Percentiles rank a stretch among this genome's conserved stretches.
Evolutionary conservation across 2,888 invertebrate genomes (phyloP).

Genomic region (Ormia ochracea): DNA sequence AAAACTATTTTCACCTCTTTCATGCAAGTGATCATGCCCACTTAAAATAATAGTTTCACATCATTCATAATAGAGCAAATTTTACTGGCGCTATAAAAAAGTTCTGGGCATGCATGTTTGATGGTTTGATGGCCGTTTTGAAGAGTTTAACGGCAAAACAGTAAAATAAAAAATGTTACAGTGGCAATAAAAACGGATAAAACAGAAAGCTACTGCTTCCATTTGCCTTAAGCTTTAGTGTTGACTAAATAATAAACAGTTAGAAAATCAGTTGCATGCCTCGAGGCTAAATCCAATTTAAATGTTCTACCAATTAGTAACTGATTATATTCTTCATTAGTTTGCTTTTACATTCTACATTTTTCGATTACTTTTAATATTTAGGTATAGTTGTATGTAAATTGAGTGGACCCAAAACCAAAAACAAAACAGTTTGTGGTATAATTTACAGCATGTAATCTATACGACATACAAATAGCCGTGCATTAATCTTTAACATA

Average conservation of each 20-base stretch:
- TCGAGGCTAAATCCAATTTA: not conserved
- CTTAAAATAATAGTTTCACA: too few species aligned
- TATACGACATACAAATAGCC: slow-evolving; percentile 12
- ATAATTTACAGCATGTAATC: slow-evolving; percentile 48
- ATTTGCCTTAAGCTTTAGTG: not conserved
- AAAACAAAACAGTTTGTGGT: slow-evolving; percentile 8
- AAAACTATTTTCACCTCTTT: too few species aligned
- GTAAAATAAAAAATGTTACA: too few species aligned
- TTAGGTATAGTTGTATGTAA: not conserved
- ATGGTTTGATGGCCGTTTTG: too few species aligned
- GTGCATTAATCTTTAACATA: slow-evolving; percentile 14
- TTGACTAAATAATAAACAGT: not conserved
- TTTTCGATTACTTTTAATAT: not conserved
- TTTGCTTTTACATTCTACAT: not conserved
- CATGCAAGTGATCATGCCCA: too few species aligned
- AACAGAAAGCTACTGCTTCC: not conserved
- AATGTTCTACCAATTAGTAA: not conserved
- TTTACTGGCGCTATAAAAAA: too few species aligned
- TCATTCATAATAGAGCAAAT: too few species aligned
- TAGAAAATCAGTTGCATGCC: not conserved
- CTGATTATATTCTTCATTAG: not conserved
- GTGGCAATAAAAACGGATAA: too few species aligned
- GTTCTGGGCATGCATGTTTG: too few species aligned
- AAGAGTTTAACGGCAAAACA: too few species aligned
- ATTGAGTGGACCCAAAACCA: not conserved